These are phyloP conservation scores for Hirudinaria manillensis DNA, from an alignment of 2,888 invertebrate genomes.

Conservation along the genomic window DNA sequence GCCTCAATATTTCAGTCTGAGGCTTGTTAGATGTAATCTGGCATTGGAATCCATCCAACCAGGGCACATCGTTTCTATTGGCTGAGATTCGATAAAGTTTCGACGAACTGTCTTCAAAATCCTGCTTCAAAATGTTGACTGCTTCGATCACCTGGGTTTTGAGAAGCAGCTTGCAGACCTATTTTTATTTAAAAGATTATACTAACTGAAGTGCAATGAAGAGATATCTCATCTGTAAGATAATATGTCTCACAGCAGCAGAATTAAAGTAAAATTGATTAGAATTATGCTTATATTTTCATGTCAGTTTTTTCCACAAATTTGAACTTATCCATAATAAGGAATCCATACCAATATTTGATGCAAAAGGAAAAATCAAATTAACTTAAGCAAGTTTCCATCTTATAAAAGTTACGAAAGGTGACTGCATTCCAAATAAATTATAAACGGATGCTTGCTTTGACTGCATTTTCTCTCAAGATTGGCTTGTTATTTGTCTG, in stretches of 20 bases:
- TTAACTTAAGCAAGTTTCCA: no score
- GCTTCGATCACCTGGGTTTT: slow-evolving; percentile 8
- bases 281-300: no score
- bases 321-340: no score
- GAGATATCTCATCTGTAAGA: not conserved
- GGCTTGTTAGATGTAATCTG: not conserved
- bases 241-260: not conserved
- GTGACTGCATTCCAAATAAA: no score
- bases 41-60: no score
- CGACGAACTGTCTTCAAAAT: not conserved
- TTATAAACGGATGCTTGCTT: not conserved
- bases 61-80: not conserved
- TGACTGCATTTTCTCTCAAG: slow-evolving; percentile 17
- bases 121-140: not conserved
- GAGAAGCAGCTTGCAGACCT: slow-evolving; percentile 18
- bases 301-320: no score
- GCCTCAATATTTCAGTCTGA: slow-evolving; percentile 5
- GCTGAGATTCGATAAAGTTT: slow-evolving; percentile 5
- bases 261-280: not conserved
- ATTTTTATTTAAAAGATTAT: not conserved
- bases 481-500: not conserved
- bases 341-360: no score
- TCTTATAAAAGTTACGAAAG: no score
- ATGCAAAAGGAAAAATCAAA: no score
- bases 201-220: no score